These are phyloP conservation scores for Falco columbarius DNA, from an alignment of 2,797 vertebrate species.

Conservation along the genomic window DNA sequence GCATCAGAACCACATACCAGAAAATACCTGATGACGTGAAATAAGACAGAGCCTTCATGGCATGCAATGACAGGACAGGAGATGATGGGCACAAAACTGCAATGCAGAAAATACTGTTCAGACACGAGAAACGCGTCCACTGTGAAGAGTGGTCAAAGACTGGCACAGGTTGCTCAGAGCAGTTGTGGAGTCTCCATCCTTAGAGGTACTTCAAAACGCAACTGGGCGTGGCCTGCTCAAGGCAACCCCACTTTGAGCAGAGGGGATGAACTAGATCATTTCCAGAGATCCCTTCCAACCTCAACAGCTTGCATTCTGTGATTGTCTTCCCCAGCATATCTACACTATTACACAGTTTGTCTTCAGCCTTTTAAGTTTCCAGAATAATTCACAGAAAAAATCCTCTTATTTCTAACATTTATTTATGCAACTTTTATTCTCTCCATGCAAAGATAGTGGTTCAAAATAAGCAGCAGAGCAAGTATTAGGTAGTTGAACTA, in stretches of 20 bases:
- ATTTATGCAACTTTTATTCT: background rate
- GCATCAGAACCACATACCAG: background rate
- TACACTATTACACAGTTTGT: background rate
- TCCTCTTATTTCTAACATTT: background rate
- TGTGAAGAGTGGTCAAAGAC: background rate
- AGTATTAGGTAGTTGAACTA: background rate
- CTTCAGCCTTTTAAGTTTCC: background rate
- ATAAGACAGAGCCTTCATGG: background rate
- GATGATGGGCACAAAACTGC: background rate
- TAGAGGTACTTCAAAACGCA: background rate
- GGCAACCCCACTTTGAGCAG: background rate
- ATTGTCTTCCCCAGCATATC: background rate
- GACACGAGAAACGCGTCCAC: background rate
- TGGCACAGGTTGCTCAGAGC: no score
- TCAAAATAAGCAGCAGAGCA: background rate
- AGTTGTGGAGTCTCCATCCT: background rate
- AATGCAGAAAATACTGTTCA: background rate
- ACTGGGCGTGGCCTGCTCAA: background rate
- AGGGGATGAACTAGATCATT: background rate
- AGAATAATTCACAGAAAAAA: background rate
- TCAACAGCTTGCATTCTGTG: background rate
- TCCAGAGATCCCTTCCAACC: background rate
- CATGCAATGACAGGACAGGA: background rate
- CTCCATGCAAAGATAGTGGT: background rate
- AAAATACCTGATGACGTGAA: background rate